phyloP scores from a whole-genome alignment of 1,140 invertebrate genomes.

The Orius insidiosus region DNA sequence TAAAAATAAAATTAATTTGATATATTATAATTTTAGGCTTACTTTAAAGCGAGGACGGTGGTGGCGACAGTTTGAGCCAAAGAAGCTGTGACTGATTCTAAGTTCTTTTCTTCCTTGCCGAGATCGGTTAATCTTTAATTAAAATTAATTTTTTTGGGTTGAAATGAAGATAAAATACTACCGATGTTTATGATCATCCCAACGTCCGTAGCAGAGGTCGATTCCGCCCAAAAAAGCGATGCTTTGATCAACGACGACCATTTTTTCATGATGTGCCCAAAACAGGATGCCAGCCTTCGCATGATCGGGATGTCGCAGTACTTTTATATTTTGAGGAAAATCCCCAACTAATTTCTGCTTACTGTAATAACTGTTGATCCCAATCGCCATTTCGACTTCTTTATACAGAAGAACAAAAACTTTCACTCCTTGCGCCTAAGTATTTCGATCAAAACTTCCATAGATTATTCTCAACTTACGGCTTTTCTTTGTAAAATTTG shows the following conservation, averaged over 20 bases:
- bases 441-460: no score
- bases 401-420: constrained; percentile 93
- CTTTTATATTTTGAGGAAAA: constrained; percentile 30
- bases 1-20: neutral
- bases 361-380: constrained; percentile 88
- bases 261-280: constrained; percentile 98
- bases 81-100: no score
- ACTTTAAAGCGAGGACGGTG: constrained; percentile 6
- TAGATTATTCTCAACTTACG: constrained; percentile 41
- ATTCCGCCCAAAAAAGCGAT: constrained; percentile 90
- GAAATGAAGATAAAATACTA: constrained; percentile 19
- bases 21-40: neutral
- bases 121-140: constrained; percentile 48
- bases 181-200: constrained; percentile 60
- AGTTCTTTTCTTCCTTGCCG: constrained; percentile 32
- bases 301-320: constrained; percentile 90
- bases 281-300: constrained; percentile 71
- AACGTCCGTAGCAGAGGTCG: constrained; percentile 85
- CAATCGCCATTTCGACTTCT: constrained; percentile 87
- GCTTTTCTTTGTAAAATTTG: constrained; percentile 73
- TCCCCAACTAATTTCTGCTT: constrained; percentile 52
- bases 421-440: constrained; percentile 72
- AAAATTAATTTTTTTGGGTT: constrained; percentile 5
- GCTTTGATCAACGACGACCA: constrained; percentile 86
- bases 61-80: constrained; percentile 1